Evolutionary conservation across 2,797 vertebrate species (phyloP), one percentile per base, ranked within the genome.

Genomic region (Enteromius viviparus): DNA sequence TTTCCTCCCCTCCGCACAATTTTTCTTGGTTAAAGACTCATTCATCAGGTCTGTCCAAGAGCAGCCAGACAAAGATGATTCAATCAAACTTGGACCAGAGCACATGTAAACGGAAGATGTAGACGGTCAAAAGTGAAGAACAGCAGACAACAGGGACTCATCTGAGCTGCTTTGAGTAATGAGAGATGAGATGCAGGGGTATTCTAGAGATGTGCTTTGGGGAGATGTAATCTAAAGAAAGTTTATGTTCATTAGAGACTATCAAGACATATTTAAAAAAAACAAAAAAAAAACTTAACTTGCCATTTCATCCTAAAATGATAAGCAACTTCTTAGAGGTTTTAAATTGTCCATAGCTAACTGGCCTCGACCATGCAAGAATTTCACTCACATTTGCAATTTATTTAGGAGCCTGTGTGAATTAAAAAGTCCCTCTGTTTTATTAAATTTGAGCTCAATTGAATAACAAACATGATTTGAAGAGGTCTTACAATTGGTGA

Each of bases 1-100:
- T 66, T 19, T 66, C 64, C 32, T 64, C 26, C 70, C 17, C 19
- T 6, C 29, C 21, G 9, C 17, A 12, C 6, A 23, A 75, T 55
- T 55, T 37, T 37, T 55, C 12, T 34, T 23, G 32, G 32, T 37
- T 55, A 55, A 75, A 75, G 75, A 72, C 55, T 76, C 14, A 21
- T 78, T 47, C 64, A 29, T 64, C 64, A 47, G 37, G 19, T 49
- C 26, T 23, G 37, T 70, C 4, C 9, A 49, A 29, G 32, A 79
- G 82, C 21, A 40, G 71, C 49, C 58, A 76, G 78, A 80, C 65
- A 21, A 34, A 69, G n/a, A 11, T 55, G 49, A 40, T 70, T 80
- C 6, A 58, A 80, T 80, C 49, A 70, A 55, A 23, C 49, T 58
- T 66, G 49, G 23, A 80, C 34, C 78, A 80, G 62, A 80, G 3